Base-by-base conservation (phyloP, 2,113 vertebrate genomes). In the Platysteira castanea region DNA sequence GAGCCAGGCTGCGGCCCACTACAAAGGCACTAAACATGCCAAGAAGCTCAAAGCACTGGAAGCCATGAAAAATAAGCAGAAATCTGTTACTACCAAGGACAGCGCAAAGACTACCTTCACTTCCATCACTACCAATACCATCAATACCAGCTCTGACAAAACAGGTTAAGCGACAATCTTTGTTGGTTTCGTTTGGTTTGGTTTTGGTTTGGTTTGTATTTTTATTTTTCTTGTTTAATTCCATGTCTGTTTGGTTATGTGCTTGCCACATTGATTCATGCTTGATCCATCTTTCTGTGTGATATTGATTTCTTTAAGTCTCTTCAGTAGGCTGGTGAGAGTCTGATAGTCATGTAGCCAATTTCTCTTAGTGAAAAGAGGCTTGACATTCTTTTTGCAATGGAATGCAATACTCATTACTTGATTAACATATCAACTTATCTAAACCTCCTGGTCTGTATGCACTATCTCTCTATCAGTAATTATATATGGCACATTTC, bases 21-120 rank as follows among this genome's bases (percentile, higher is more conserved):
- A 99, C 98, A 99, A 99, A 99, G 99, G 99, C 96, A 99, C 99
- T 98, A 99, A 99, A 98, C 99, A 99, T 95, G 99, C 99, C 98
- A 99, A 99, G 99, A 99, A 99, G 98, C 98, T 99, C 98, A 99
- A 99, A 99, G 98, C 99, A 98, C 98, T 99, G 98, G 99, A 99
- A 92, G 95, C 98, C 97, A 98, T 99, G 89, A 99, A 99, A 98
- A 99, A 98, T 97, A 99, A 99, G 98, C 98, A 99, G 98, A 99
- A 99, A 98, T 98, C 98, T 98, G 97, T 98, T 79, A 96, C 98
- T 98, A 98, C 98, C 98, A 99, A 98, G 98, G 99, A 99, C 98
- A 98, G 97, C 96, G 97, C 98, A 98, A 99, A 98, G 98, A 98
- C 98, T 97, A 96, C 98, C 98, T 98, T 98, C 98, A 98, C 98